Evolutionary conservation across 2,113 vertebrate species (phyloP).

Genomic region (Pelvicachromis taeniatus): DNA sequence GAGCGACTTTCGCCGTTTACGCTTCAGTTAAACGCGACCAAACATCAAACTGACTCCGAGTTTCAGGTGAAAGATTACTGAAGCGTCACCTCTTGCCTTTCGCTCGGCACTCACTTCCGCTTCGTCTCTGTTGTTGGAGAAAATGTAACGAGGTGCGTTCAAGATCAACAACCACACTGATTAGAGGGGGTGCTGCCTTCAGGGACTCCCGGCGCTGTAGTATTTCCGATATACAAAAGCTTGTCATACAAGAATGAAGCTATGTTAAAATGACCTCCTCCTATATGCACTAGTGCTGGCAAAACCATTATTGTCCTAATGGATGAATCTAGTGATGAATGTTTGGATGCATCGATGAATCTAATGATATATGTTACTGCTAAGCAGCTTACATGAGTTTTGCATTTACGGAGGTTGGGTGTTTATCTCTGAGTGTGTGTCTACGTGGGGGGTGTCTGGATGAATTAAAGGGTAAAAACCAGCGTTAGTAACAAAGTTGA

Average conservation of each 20-base stretch:
- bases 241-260: not conserved
- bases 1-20: not conserved
- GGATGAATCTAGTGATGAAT: too few relatives aligned
- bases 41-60: not conserved
- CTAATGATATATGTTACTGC: too few relatives aligned
- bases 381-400: too few relatives aligned
- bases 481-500: too few relatives aligned
- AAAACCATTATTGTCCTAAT: too few relatives aligned
- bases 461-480: too few relatives aligned
- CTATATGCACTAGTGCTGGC: not conserved
- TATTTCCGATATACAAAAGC: fast-evolving
- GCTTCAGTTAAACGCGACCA: fast-evolving
- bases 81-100: not conserved
- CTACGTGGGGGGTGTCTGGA: too few relatives aligned
- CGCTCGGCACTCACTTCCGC: fast-evolving
- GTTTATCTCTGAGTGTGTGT: too few relatives aligned
- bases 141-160: conserved; percentile 10
- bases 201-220: fast-evolving
- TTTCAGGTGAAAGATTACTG: not conserved
- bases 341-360: too few relatives aligned
- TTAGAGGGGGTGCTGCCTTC: not conserved
- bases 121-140: not conserved
- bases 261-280: not conserved
- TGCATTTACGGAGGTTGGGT: too few relatives aligned
- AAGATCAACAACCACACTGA: not conserved